phyloP scores from a whole-genome alignment of 2,797 vertebrate genomes.

The Moxostoma hubbsi region DNA sequence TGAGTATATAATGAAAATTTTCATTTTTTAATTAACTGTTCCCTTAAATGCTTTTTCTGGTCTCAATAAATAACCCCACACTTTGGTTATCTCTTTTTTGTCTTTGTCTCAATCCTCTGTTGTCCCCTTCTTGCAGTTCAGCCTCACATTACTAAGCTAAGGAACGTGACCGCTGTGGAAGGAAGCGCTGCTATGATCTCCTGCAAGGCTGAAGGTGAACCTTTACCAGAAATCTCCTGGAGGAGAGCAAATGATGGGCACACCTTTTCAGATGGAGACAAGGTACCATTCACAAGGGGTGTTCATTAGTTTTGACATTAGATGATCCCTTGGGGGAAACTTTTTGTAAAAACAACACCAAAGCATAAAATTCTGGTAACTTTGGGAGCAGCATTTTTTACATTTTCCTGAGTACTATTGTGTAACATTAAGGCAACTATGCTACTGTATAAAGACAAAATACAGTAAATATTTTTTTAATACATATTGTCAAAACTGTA shows the following conservation, averaged over 20 bases:
- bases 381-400: too few relatives aligned
- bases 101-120: not conserved
- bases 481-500: too few relatives aligned
- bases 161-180: constrained; percentile 93
- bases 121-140: constrained; percentile 83
- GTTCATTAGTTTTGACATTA: too few relatives aligned
- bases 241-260: constrained; percentile 88
- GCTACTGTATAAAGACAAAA: too few relatives aligned
- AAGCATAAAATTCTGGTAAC: too few relatives aligned
- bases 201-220: constrained; percentile 95
- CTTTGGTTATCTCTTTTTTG: not conserved
- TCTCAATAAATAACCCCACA: not conserved
- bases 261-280: constrained; percentile 89
- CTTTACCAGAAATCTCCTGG: constrained; percentile 94
- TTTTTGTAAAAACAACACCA: too few relatives aligned
- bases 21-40: too few relatives aligned
- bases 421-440: too few relatives aligned
- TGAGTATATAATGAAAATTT: too few relatives aligned
- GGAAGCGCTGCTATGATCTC: constrained; percentile 89
- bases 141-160: constrained; percentile 95
- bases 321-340: too few relatives aligned
- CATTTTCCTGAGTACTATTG: too few relatives aligned
- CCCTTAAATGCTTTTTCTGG: not conserved
- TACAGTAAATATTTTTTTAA: too few relatives aligned
- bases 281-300: constrained; percentile 78